Base-by-base conservation (phyloP, 2,888 invertebrate genomes). In the Sinodicranocentrus sp. region DNA sequence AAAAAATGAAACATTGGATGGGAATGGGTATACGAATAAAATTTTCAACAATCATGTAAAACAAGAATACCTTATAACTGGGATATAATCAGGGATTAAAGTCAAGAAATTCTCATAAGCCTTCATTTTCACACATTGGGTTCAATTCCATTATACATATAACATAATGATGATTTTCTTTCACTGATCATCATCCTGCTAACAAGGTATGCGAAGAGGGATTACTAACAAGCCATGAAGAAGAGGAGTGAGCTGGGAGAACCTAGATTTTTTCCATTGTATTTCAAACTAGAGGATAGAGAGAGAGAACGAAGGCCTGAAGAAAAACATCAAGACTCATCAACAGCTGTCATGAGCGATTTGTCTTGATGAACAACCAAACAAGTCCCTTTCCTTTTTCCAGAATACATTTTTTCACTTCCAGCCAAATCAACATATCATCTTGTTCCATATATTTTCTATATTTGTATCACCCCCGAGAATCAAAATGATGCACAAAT, bases 261-360 rank as follows among this genome's bases (percentile, higher is more conserved):
- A 52, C 73, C 54, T 48, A n/a, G n/a, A n/a, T n/a, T n/a, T 10
- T 6, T 10, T 33, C 33, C 5, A 33, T 10, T 78, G 54, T 25
- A 70, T 43, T 23, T 39, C 52, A 63, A 70, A 71, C 71, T 71
- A 70, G 68, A 48, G 43, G 33, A 52, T 54, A 26, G 25, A 44
- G 17, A 26, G 71, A 48, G 28, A n/a, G 23, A 43, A 13, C 23
- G 25, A 63, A 75, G 48, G 19, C 5, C 25, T n/a, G 65, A 44
- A 54, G 44, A 70, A 63, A 44, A 44, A 85, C 86, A 86, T 86
- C 86, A 86, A 85, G 79, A 85, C 86, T 86, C 86, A 86, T 86
- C 86, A 86, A 82, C 85, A 86, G 85, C 86, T 86, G 86, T 86
- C 86, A 86, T 84, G 85, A 84, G 68, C 82, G 82, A 86, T 86